Percentiles rank a stretch among this genome's conserved stretches.
These are phyloP conservation scores for Puntigrus tetrazona DNA, from an alignment of 2,113 vertebrate species.

Conservation along the genomic window DNA sequence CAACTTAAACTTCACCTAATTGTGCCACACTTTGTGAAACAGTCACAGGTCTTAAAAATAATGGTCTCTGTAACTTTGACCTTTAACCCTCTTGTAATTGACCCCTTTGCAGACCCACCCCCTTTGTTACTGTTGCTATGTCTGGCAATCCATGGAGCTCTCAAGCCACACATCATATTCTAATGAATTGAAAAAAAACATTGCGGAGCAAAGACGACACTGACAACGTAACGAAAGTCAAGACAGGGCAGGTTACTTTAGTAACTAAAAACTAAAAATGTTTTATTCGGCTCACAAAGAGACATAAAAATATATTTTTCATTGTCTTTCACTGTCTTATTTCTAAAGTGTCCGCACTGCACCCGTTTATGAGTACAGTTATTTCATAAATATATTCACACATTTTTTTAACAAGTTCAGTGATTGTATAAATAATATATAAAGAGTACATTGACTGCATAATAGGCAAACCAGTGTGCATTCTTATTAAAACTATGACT, in stretches of 20 bases:
- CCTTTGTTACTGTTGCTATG: too few species aligned
- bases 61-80: not conserved
- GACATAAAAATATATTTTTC: too few species aligned
- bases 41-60: not conserved
- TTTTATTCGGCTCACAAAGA: not conserved
- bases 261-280: too few species aligned
- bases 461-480: not conserved
- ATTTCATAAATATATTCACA: constrained; percentile 15
- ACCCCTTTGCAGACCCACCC: too few species aligned
- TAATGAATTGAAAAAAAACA: too few species aligned
- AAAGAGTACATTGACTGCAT: not conserved
- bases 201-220: too few species aligned
- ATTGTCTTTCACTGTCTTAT: not conserved
- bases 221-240: too few species aligned
- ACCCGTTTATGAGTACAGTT: not conserved
- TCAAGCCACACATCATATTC: too few species aligned
- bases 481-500: not conserved
- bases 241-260: too few species aligned
- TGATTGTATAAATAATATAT: not conserved
- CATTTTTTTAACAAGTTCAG: not conserved
- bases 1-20: not conserved
- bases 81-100: not conserved
- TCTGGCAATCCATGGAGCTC: too few species aligned
- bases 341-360: not conserved
- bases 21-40: not conserved